Evolutionary conservation across 2,888 invertebrate genomes (phyloP), one percentile per base, ranked within the genome.

Genomic region (Clostera curtula): DNA sequence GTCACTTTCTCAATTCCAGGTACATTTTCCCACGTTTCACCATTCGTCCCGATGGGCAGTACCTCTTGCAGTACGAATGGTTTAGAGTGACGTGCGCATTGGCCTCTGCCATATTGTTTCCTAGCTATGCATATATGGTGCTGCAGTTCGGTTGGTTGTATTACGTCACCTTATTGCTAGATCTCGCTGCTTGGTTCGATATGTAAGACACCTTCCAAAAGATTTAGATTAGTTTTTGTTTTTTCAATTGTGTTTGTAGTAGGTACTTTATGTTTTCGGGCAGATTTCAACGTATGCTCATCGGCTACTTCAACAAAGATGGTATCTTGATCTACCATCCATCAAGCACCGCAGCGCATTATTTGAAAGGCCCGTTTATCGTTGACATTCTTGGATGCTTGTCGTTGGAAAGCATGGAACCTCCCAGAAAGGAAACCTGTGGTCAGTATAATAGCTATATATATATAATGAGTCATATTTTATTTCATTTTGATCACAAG

Each of bases 21-120:
- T 77, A 79, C 49, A 60, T 74, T 12, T 75, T 75, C 42, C 77
- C 77, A 0, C 74, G 77, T 3, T 74, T 66, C 54, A 73, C 75
- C 5, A 65, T 79, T 34, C 70, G 75, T 0, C 77, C 77, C 0
- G 77, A 77, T 36, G 61, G 75, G 2, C 35, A 34, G 2, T 75
- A 76, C 43, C 36, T 77, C 17, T 35, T 49, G 3, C 56, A 56
- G 2, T 66, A 65, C 47, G 77, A 77, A 48, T 64, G 73, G 59
- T 38, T 65, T 30, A 70, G 75, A 1, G 69, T 59, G 0, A 21
- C 31, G 6, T 75, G 73, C 36, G 76, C 77, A 0, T 34, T 76
- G 18, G 15, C 43, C 7, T 51, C 67, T 1, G 54, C 66, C 6
- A 41, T 64, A 27, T 10, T 77, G 22, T 71, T 53, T 40, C 77